Evolutionary conservation across 2,888 invertebrate species (phyloP), one percentile per base, ranked within the genome.

Genomic region (Tipula unca): DNA sequence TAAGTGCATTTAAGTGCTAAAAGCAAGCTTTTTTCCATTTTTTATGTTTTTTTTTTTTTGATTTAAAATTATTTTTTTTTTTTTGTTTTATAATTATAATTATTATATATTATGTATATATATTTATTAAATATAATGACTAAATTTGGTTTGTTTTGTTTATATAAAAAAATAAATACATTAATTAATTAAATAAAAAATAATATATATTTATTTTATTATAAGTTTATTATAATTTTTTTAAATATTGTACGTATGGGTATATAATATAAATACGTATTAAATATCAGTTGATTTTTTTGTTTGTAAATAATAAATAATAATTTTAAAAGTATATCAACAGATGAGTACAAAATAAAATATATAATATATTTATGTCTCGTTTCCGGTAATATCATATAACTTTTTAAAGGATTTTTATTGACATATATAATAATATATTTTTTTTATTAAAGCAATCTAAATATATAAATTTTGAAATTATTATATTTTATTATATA

Each of bases 111-210:
- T 69, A 69, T 69, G 69, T 69, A 69, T 69, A 69, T 69, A 69
- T 69, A 69, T 69, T 69, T 69, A 69, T 69, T 69, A 69, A 69
- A 69, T 69, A 69, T 69, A 69, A 69, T 69, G 69, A 69, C 69
- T 69, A 69, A 69, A 69, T 69, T 69, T 69, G 20, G 69, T 69
- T 69, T 69, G 69, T 69, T 69, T 69, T 69, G 69, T 69, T 69
- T 69, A 69, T 69, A 69, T 69, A 69, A 69, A 69, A 69, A 69
- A 69, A 69, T 69, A 69, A 69, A 69, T 69, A 69, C 69, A 69
- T 69, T 69, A 69, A 69, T 69, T 69, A 69, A 25, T 54, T 54
- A 54, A 54, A 54, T 69, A 69, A 69, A 69, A 69, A 69, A 69
- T 69, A 25, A 69, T 69, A 69, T 69, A 69, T 69, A 69, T 48